Conservation (phyloP, 2,888 invertebrate species). For the Agriopis aurantiaria region DNA sequence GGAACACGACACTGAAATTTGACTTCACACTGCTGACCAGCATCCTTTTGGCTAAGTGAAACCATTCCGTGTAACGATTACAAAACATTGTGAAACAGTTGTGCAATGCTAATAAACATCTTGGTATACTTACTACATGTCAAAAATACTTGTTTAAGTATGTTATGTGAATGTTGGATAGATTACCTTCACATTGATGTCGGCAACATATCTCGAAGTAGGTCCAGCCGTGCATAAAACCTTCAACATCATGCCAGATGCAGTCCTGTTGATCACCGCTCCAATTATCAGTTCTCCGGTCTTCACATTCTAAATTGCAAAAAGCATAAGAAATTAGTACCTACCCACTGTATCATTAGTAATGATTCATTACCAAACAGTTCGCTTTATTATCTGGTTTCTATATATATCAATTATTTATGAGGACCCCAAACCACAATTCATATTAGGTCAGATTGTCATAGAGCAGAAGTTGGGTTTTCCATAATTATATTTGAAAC, state of each 20-base stretch:
- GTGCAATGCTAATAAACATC: not conserved
- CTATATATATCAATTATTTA: conserved; percentile 5
- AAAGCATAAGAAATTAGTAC: conserved; percentile 12
- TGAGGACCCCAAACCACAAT: conserved; percentile 1
- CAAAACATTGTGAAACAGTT: conserved; percentile 41
- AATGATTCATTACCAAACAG: not conserved
- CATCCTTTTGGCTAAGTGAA: too few relatives aligned
- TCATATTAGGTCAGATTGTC: not conserved
- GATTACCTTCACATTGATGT: conserved; percentile 94
- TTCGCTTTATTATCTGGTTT: not conserved
- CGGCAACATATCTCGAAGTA: conserved; percentile 92
- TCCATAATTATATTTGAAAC: too few relatives aligned
- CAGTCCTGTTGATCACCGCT: conserved; percentile 91
- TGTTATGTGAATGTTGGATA: not conserved
- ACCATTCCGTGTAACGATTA: conserved; percentile 3
- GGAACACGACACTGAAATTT: too few relatives aligned
- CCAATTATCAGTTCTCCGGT: conserved; percentile 93
- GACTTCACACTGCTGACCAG: too few relatives aligned
- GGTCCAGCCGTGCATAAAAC: conserved; percentile 94
- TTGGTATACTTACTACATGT: not conserved
- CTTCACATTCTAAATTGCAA: conserved; percentile 86
- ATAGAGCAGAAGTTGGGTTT: not conserved
- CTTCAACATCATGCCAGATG: conserved; percentile 91
- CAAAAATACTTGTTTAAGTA: too few relatives aligned
- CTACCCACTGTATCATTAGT: not conserved